Evolutionary conservation across 1,140 invertebrate genomes (phyloP).

Genomic region (Scaptomyza montana): DNA sequence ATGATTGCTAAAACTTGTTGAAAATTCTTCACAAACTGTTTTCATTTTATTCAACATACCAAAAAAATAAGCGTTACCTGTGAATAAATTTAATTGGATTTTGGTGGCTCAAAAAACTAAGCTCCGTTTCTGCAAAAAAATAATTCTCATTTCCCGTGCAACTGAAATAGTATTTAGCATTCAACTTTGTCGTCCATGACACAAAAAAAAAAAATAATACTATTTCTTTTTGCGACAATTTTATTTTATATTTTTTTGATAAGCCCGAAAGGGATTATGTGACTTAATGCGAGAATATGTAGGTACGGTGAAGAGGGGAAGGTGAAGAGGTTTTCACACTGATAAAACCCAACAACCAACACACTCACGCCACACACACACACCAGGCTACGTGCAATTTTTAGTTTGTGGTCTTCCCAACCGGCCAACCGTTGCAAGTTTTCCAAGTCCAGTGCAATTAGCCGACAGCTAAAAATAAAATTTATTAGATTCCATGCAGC

Average conservation of each 20-base stretch:
- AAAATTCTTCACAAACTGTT: too few species aligned
- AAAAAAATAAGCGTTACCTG: background rate
- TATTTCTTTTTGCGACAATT: background rate
- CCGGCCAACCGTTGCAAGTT: slow-evolving; percentile 2
- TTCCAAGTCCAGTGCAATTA: slow-evolving; percentile 59
- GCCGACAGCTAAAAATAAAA: slow-evolving; percentile 71
- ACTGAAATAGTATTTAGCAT: slow-evolving; percentile 20
- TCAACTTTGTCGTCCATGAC: slow-evolving; percentile 11
- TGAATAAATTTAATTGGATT: background rate
- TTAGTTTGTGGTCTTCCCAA: slow-evolving; percentile 15
- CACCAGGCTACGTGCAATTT: slow-evolving; percentile 41
- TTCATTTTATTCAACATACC: too few species aligned
- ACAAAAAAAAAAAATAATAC: background rate
- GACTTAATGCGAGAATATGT: slow-evolving; percentile 5
- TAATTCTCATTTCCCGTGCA: background rate
- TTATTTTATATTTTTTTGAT: slow-evolving; percentile 17
- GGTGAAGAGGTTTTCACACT: slow-evolving; percentile 11
- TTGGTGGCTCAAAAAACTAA: background rate
- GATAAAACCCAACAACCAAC: slow-evolving; percentile 48
- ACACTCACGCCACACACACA: slow-evolving; percentile 2
- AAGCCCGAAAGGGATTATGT: slow-evolving; percentile 56
- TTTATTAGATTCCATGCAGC: slow-evolving; percentile 63
- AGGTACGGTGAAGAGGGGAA: background rate
- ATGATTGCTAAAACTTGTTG: too few species aligned
- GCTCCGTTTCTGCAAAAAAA: background rate